These are phyloP conservation scores for Rhabdomys pumilio DNA, from an alignment of 2,797 vertebrate genomes.

Conservation along the genomic window DNA sequence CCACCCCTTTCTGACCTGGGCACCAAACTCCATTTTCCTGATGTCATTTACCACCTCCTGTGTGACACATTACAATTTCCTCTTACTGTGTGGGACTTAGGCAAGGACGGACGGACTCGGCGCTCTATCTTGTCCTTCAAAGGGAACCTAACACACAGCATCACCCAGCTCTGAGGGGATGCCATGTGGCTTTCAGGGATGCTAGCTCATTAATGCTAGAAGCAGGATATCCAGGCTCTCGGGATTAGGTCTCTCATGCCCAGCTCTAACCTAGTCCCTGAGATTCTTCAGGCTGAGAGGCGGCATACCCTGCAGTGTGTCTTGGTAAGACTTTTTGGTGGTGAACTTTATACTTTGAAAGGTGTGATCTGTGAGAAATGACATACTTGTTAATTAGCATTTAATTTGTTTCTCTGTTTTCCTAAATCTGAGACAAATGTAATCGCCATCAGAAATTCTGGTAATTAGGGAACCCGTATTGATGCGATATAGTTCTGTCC, in stretches of 20 bases:
- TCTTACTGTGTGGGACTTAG: background rate
- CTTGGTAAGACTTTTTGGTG: background rate
- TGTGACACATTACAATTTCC: background rate
- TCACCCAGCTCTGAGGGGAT: background rate
- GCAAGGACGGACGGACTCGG: background rate
- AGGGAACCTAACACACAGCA: background rate
- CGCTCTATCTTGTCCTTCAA: background rate
- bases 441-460: constrained; percentile 18
- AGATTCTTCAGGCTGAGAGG: background rate
- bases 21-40: background rate
- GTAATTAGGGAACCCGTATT: background rate
- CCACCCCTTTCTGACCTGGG: background rate
- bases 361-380: background rate
- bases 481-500: background rate
- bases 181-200: background rate
- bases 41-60: background rate
- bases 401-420: constrained; percentile 44
- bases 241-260: background rate
- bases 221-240: background rate
- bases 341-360: constrained; percentile 2
- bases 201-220: background rate
- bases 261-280: background rate
- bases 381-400: background rate
- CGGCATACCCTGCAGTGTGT: background rate
- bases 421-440: constrained; percentile 41